Evolutionary conservation across 2,888 invertebrate genomes (phyloP).

Genomic region (Dyspetes luteomarginatus): DNA sequence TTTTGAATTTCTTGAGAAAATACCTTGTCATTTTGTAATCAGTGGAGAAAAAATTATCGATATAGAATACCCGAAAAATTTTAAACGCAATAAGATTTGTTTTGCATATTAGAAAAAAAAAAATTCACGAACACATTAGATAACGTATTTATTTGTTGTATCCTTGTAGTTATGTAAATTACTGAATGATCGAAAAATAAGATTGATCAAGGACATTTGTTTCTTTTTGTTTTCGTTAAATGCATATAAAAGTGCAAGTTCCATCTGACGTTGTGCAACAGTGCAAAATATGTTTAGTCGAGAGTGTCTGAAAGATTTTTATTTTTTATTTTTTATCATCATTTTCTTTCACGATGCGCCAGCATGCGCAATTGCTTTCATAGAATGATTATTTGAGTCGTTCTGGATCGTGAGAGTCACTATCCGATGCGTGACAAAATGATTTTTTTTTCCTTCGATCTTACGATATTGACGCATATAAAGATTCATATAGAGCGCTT

Average conservation of each 20-base stretch:
- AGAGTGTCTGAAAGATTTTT: conserved; percentile 11
- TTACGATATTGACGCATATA: conserved; percentile 16
- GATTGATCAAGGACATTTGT: background rate
- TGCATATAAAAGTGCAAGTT: conserved; percentile 1
- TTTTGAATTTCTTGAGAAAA: too few relatives aligned
- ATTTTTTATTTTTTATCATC: conserved; percentile 9
- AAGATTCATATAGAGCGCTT: conserved; percentile 18
- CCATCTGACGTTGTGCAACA: conserved; percentile 17
- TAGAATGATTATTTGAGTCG: conserved; percentile 28
- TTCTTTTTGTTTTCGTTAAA: background rate
- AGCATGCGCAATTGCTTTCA: conserved; percentile 36
- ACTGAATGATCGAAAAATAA: background rate
- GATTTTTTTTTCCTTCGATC: conserved; percentile 37
- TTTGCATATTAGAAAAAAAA: background rate
- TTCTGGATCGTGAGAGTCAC: conserved; percentile 53
- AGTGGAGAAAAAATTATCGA: too few relatives aligned
- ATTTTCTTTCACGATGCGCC: conserved; percentile 6
- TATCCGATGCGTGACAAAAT: conserved; percentile 49
- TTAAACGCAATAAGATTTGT: too few relatives aligned
- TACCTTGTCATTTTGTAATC: too few relatives aligned
- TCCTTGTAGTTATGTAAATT: background rate
- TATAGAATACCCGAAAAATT: too few relatives aligned
- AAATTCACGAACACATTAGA: background rate
- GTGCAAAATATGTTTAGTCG: conserved; percentile 12
- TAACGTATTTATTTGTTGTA: background rate